These are phyloP conservation scores for Ophioninae sp. DNA, from an alignment of 2,888 invertebrate species.

Conservation along the genomic window DNA sequence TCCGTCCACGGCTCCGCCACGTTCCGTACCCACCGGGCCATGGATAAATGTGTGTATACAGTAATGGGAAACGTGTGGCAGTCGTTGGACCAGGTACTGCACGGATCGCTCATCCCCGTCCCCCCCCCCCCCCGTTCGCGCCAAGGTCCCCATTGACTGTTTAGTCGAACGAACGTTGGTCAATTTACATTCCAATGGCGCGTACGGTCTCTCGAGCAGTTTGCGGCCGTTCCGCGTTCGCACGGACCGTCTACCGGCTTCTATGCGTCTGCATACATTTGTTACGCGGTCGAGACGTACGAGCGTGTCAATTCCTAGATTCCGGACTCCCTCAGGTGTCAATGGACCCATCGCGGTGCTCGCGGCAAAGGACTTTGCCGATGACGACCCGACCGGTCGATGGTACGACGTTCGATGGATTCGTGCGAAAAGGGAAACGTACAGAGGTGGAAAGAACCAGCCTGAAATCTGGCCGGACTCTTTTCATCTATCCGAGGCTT, in stretches of 20 bases:
- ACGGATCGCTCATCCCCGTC: slow-evolving; percentile 33
- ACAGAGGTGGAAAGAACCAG: too few species aligned
- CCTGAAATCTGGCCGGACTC: too few species aligned
- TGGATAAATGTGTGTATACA: slow-evolving; percentile 3
- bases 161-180: slow-evolving; percentile 77
- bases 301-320: slow-evolving; percentile 33
- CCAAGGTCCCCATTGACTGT: slow-evolving; percentile 71
- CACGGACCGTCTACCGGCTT: neutral
- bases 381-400: neutral
- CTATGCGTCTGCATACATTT: slow-evolving; percentile 44
- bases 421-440: neutral
- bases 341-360: neutral
- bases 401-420: neutral
- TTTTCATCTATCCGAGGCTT: neutral
- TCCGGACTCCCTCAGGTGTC: neutral
- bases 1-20: slow-evolving; percentile 17
- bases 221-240: slow-evolving; percentile 30
- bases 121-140: slow-evolving; percentile 32
- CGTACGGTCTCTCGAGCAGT: slow-evolving; percentile 58
- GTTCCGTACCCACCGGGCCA: slow-evolving; percentile 3
- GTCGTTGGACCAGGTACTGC: slow-evolving; percentile 30
- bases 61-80: slow-evolving; percentile 8
- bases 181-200: slow-evolving; percentile 78
- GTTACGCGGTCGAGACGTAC: slow-evolving; percentile 30
- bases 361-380: neutral